Base-by-base conservation (phyloP, 1,140 invertebrate species). In the Venustaconcha ellipsiformis region DNA sequence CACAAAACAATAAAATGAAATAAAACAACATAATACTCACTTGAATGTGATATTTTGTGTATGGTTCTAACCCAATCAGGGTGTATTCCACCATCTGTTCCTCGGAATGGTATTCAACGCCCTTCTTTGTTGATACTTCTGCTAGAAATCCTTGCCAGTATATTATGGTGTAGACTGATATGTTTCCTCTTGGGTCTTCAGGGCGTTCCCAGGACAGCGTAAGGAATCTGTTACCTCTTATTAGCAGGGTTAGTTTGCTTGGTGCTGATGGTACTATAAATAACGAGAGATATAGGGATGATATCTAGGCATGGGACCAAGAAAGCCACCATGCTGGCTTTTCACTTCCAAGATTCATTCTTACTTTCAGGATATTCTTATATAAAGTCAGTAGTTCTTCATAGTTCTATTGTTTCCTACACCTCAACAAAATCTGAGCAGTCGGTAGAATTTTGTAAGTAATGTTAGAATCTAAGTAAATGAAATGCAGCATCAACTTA, bases 141-240 rank as follows among this genome's bases (percentile, higher is more conserved):
- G 65, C 13, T 4, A 77, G 30, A 20, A 71, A 74, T 3, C 73
- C 69, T 23, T 80, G 76, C 78, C 81, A 80, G 76, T 81, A 84
- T 15, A 80, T 80, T 26, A 84, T 80, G 6, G 79, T 72, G 73
- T 84, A 84, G 57, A 70, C 60, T 5, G 79, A 76, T 20, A 80
- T 74, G 66, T 81, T 84, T 17, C 78, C 81, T 17, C 62, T 62
- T 14, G 78, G 48, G 11, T 78, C 70, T 18, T 67, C 58, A 14
- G 83, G 83, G 18, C 80, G 78, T 20, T 78, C 72, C 81, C 81
- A 84, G 3, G 72, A 59, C 17, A 84, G 60, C 0, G 79, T 82
- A 26, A 84, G 58, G 1, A 76, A 74, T 15, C 70, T 78, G 67
- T 69, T 78, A 3, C 73, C 65, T 15, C 70, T 59, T 56, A 71